phyloP scores from a whole-genome alignment of 2,797 vertebrate genomes.

The Hydrolagus colliei region DNA sequence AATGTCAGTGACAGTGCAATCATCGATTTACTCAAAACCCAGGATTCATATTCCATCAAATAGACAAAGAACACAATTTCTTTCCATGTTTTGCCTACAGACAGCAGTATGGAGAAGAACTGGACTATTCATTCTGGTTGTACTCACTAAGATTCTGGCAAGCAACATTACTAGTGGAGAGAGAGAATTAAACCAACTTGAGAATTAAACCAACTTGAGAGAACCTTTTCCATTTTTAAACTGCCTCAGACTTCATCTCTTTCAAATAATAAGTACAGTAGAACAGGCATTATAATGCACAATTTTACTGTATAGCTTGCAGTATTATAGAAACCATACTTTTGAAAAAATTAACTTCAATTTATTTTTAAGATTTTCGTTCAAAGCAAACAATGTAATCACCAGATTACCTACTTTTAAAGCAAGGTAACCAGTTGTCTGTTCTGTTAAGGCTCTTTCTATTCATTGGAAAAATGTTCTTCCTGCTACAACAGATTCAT shows the following conservation, averaged over 20 bases:
- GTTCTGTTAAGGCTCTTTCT: background rate
- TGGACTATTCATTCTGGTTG: background rate
- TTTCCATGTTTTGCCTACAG: background rate
- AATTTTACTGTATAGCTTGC: constrained; percentile 8
- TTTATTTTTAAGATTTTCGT: background rate
- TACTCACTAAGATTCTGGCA: background rate
- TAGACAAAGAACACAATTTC: background rate
- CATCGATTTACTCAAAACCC: background rate
- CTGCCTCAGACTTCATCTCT: background rate
- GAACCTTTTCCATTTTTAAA: background rate
- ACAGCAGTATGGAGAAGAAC: background rate
- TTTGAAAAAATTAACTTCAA: constrained; percentile 21
- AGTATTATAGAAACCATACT: background rate
- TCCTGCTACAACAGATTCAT: background rate
- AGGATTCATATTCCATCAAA: background rate
- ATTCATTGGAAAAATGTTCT: background rate
- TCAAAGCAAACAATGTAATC: constrained; percentile 8
- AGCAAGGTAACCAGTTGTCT: background rate
- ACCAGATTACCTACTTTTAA: background rate
- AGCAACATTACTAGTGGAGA: background rate
- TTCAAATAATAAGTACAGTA: background rate
- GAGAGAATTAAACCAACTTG: background rate
- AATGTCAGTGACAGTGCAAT: background rate
- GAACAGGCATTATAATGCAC: constrained; percentile 9
- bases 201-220: background rate